Evolutionary conservation across 2,888 invertebrate species (phyloP), one percentile per base, ranked within the genome.

Genomic region (Lydus trimaculatus): DNA sequence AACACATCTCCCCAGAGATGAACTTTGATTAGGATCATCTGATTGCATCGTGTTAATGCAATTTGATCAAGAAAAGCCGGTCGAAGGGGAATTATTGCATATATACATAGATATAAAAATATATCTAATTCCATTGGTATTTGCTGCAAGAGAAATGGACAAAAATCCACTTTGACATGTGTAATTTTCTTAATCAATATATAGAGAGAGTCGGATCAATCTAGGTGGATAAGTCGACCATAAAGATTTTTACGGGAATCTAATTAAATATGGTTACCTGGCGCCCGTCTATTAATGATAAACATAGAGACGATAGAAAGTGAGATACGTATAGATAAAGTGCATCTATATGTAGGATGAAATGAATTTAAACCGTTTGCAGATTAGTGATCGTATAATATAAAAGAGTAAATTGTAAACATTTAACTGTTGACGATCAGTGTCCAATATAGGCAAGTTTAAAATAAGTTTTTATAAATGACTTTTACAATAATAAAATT

Each of bases 201-300:
- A 52, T 6, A n/a, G 11, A n/a, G 43, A 17, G 6, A 43, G 43
- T 17, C 48, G 11, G 23, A 5, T 52, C 48, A 52, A 52, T 52
- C 48, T 52, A 11, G 9, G 11, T 6, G 8, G 48, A 52, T 52
- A 52, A 52, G 20, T 20, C 48, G 48, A 52, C 48, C 48, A 11
- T 52, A 23, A 69, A 75, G 71, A 78, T 79, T 79, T 79, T 79
- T 78, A 79, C 77, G 72, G 73, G 75, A 74, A 78, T 78, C 79
- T 77, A 79, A 79, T 79, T 79, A 79, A 80, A 76, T 78, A 74
- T 75, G 74, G 75, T 71, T 74, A 78, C 72, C 73, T 75, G 74
- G 73, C 73, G 73, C 75, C 72, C 66, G 64, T 43, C 65, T 28
- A 36, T 64, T 52, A 9, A 52, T 52, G 63, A 60, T 61, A 61